Percentiles rank a stretch among this genome's conserved stretches.
Evolutionary conservation across 2,797 vertebrate species (phyloP).

Genomic region (Neoniphon sammara): DNA sequence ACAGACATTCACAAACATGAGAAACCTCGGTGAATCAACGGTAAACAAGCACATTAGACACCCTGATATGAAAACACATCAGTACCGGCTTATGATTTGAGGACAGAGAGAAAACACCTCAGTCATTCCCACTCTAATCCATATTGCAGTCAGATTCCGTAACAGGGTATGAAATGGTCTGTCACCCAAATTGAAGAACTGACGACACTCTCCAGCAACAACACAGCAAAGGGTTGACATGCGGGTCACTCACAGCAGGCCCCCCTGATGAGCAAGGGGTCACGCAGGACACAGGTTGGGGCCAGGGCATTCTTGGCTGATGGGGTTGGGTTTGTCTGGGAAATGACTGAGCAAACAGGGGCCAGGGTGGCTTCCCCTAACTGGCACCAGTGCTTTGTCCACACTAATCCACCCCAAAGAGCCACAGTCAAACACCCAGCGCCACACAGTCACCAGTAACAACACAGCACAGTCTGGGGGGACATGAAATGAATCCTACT

Average conservation of each 20-base stretch:
- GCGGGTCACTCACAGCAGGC: slow-evolving; percentile 57
- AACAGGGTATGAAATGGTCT: neutral
- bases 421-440: slow-evolving; percentile 74
- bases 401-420: slow-evolving; percentile 79
- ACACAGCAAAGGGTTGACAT: slow-evolving; percentile 30
- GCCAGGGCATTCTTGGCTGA: slow-evolving; percentile 72
- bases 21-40: slow-evolving; percentile 27
- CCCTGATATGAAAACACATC: slow-evolving; percentile 21
- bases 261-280: slow-evolving; percentile 51
- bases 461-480: slow-evolving; percentile 68
- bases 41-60: slow-evolving; percentile 31
- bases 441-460: slow-evolving; percentile 71
- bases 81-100: neutral
- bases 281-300: slow-evolving; percentile 69
- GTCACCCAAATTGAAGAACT: slow-evolving; percentile 27
- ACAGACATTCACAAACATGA: slow-evolving; percentile 38
- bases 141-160: slow-evolving; percentile 4
- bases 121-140: slow-evolving; percentile 9
- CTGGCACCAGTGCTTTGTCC: slow-evolving; percentile 83
- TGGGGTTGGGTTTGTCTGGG: slow-evolving; percentile 76
- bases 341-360: slow-evolving; percentile 81
- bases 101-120: neutral
- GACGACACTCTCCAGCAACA: slow-evolving; percentile 18
- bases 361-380: slow-evolving; percentile 76
- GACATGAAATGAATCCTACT: slow-evolving; percentile 67